Base-by-base conservation (phyloP, 2,888 invertebrate genomes). In the Doris montereyensis region DNA sequence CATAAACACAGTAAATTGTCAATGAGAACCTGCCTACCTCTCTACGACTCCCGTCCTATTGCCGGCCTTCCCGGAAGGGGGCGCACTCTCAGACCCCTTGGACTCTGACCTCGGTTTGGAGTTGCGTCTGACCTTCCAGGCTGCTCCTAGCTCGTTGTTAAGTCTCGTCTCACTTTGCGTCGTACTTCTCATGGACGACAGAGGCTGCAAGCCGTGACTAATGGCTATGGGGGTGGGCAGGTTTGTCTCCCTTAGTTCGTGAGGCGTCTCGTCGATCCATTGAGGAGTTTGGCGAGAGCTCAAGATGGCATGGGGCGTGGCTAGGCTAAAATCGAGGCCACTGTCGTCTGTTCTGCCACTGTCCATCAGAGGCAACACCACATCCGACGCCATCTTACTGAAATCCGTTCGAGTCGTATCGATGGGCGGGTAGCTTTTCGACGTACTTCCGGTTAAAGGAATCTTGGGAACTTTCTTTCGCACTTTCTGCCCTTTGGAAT, bases 401-500 rank as follows among this genome's bases (percentile, higher is more conserved):
- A 74, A 26, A 30, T 74, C 74, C 57, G 74, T 74, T 58, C 74
- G 8, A 32, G 35, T 57, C 17, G 74, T 74, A 30, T 74, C 74
- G 24, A 74, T 74, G 60, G 52, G 8, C 5, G 30, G 58, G n/a
- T 28, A 74, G 21, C 26, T 58, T 74, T 74, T 74, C 17, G 52
- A 41, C 17, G 52, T 17, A 41, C 17, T 41, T 24, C 30, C 26
- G 32, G n/a, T 72, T 1, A 24, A 13, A 4, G 35, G 35, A 10
- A 1, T 57, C 28, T 67, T 67, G 8, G 24, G 21, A n/a, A 30
- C 60, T 58, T 74, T n/a, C 60, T 74, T 10, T 52, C 58, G 5
- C 57, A 30, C 60, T 74, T 74, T 28, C 32, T 74, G 57, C 74
- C 74, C 24, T 58, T 74, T 21, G 74, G 74, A 74, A 74, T 74